Percentiles rank a stretch among this genome's conserved stretches.
These are phyloP conservation scores for Drosophila acutilabella DNA, from an alignment of 2,888 invertebrate genomes.

Conservation along the genomic window DNA sequence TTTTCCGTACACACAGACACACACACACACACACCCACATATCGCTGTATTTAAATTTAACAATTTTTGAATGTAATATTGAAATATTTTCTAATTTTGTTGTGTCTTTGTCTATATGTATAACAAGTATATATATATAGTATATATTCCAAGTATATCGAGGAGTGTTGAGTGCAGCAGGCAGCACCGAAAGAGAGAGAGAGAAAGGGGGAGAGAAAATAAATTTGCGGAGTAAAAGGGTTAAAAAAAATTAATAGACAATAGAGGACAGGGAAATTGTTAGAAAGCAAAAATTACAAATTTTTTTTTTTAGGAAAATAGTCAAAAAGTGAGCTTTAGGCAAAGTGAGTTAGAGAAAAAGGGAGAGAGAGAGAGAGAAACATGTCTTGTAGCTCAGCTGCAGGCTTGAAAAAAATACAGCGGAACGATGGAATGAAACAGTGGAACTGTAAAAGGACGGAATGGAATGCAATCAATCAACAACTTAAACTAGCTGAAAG, in stretches of 20 bases:
- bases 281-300: slow-evolving; percentile 16
- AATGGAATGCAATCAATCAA: slow-evolving; percentile 33
- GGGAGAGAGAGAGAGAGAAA: not conserved
- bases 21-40: slow-evolving; percentile 50
- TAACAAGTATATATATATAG: slow-evolving; percentile 14
- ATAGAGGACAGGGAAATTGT: slow-evolving; percentile 29
- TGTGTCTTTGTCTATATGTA: slow-evolving; percentile 27
- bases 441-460: not conserved
- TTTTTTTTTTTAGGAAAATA: slow-evolving; percentile 38
- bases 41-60: slow-evolving; percentile 48
- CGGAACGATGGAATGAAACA: not conserved
- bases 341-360: not conserved
- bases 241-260: slow-evolving; percentile 29
- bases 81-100: slow-evolving; percentile 18
- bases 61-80: slow-evolving; percentile 17
- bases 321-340: slow-evolving; percentile 51
- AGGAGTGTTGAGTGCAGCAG: slow-evolving; percentile 26
- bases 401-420: slow-evolving; percentile 3
- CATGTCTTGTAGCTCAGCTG: slow-evolving; percentile 37
- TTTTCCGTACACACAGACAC: slow-evolving; percentile 15
- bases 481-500: not conserved
- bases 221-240: not conserved
- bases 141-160: not conserved
- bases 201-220: not conserved
- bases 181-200: not conserved